A percentile compares a stretch with the other conserved stretches of the same genome.
phyloP scores from a whole-genome alignment of 2,888 invertebrate genomes.

The Cryptocephalus moraei region DNA sequence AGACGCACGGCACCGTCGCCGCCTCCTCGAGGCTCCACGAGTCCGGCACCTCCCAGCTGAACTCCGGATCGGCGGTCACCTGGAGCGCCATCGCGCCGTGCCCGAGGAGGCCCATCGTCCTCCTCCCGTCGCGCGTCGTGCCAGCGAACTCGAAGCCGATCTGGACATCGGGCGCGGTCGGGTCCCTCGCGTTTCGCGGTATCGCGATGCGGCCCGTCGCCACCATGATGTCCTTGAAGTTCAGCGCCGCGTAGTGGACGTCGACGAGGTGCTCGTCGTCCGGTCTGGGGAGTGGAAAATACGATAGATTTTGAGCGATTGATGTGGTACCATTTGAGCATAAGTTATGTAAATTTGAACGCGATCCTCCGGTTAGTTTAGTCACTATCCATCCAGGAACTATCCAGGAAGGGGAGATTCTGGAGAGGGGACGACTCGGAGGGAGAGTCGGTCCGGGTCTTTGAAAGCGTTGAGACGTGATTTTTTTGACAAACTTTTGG shows the following conservation, averaged over 20 bases:
- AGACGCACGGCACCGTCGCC: constrained; percentile 54
- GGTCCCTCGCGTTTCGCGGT: constrained; percentile 66
- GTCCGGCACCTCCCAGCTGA: constrained; percentile 43
- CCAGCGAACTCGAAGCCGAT: constrained; percentile 79
- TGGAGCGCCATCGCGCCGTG: constrained; percentile 34
- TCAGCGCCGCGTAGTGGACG: constrained; percentile 79
- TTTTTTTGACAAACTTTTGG: too few relatives aligned
- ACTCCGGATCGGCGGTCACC: constrained; percentile 38
- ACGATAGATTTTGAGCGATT: too few relatives aligned
- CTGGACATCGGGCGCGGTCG: constrained; percentile 73
- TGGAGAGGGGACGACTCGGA: too few relatives aligned
- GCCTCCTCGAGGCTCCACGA: constrained; percentile 54
- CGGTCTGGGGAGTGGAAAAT: too few relatives aligned
- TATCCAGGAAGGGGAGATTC: too few relatives aligned
- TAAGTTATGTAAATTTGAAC: too few relatives aligned
- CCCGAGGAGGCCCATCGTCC: constrained; percentile 38
- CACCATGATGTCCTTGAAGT: constrained; percentile 94
- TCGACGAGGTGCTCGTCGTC: neutral
- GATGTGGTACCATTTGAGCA: too few relatives aligned
- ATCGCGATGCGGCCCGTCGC: constrained; percentile 55
- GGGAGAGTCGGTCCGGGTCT: too few relatives aligned
- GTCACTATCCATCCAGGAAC: too few relatives aligned
- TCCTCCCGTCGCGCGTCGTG: constrained; percentile 24
- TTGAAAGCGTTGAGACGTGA: too few relatives aligned
- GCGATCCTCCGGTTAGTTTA: too few relatives aligned